Evolutionary conservation across 2,113 vertebrate species (phyloP).

Genomic region (Ictalurus furcatus): DNA sequence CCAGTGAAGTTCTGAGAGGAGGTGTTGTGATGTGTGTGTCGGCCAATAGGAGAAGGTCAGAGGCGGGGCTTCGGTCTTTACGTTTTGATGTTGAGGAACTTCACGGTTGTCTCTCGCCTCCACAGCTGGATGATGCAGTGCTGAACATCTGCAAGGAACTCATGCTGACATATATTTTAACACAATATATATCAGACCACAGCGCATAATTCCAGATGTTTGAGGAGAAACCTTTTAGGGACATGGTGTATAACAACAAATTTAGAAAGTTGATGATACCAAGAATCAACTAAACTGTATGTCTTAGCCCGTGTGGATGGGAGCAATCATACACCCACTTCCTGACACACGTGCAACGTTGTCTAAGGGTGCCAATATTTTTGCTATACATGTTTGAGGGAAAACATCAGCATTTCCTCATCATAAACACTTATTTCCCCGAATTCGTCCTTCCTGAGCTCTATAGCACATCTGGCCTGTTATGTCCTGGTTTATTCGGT

Average conservation of each 20-base stretch:
- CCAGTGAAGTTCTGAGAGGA: neutral
- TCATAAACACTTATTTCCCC: neutral
- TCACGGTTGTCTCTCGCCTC: neutral
- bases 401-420: neutral
- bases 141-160: neutral
- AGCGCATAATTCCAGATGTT: neutral
- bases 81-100: neutral
- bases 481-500: neutral
- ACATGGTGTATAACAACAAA: neutral
- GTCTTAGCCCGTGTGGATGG: neutral
- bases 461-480: no score
- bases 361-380: neutral
- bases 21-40: neutral
- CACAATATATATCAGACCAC: neutral
- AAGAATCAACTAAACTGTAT: neutral
- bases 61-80: neutral
- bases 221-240: neutral
- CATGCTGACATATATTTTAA: neutral
- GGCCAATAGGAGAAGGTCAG: neutral
- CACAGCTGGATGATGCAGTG: neutral
- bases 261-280: neutral
- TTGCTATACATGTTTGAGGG: neutral
- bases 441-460: neutral
- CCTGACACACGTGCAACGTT: neutral
- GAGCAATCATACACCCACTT: neutral